Base-by-base conservation (phyloP, 2,113 vertebrate species). In the Petrocephalus zakoni region DNA sequence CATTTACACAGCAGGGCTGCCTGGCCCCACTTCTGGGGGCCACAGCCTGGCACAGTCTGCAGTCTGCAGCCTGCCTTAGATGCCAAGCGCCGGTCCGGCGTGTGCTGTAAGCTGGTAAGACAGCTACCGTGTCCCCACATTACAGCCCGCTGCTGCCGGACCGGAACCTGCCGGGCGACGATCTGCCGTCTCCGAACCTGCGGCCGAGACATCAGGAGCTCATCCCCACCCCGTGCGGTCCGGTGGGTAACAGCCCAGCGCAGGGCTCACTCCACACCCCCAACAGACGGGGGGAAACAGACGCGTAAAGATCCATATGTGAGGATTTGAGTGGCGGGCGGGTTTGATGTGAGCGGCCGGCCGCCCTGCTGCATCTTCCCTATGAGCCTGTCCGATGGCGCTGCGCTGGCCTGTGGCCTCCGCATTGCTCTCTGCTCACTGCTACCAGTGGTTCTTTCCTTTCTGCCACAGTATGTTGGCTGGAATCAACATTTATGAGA, bases 151-250 rank as follows among this genome's bases (percentile, higher is more conserved):
- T 95, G 91, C 86, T 95, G 89, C 88, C 55, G 34, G 83, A 61
- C 87, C 90, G 21, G 88, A 88, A 82, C 3, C 87, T 87, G 0
- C 90, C 90, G 15, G 90, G 21, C 15, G 51, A 88, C 0, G 93
- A 93, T 0, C 46, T 90, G 13, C 37, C 92, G 1, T 83, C 93
- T 91, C 96, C 95, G n/a, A 97, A 97, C 91, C 91, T 97, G 87
- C 95, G 90, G 47, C 97, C 96, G 0, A 95, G 96, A 87, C 96
- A 97, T 91, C 94, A 92, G 90, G 94, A 96, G 10, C 95, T 97
- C 87, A 95, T 97, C 89, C 95, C 96, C 0, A 97, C 97, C 1
- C 96, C 96, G 58, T 97, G 96, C 89, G 96, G 97, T 5, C 97
- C 97, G 75, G 97, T 97, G 88, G 92, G 94, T 90, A 47, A 47